Conservation (phyloP, 1,140 invertebrate genomes). For the Temnothorax nylanderi region DNA sequence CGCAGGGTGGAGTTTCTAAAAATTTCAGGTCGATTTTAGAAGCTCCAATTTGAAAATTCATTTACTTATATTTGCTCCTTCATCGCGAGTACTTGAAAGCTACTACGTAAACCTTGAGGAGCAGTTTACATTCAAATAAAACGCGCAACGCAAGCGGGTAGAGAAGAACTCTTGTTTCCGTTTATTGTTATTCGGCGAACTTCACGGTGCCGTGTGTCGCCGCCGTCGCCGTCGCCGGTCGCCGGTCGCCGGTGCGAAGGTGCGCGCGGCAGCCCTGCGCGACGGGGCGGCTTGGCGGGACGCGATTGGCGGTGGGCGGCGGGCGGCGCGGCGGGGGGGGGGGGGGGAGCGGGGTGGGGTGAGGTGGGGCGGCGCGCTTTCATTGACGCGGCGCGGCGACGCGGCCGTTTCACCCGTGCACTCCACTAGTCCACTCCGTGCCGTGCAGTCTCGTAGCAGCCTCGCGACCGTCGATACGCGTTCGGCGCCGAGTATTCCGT, state of each 20-base stretch:
- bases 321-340: no score
- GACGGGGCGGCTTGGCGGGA: neutral
- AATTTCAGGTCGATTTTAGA: no score
- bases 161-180: neutral
- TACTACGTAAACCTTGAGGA: no score
- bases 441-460: conserved; percentile 51
- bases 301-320: neutral
- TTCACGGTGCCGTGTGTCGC: neutral
- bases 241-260: conserved; percentile 62
- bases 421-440: no score
- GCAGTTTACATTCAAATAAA: no score
- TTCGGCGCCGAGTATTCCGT: neutral
- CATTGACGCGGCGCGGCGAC: conserved; percentile 63
- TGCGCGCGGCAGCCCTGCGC: conserved; percentile 15
- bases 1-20: no score
- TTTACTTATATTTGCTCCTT: no score
- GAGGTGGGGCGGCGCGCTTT: conserved; percentile 47
- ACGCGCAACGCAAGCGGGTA: neutral
- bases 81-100: no score
- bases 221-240: neutral
- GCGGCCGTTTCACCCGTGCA: conserved; percentile 4
- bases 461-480: neutral
- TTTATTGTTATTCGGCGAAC: conserved; percentile 14
- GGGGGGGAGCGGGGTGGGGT: neutral
- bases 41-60: no score